Percentiles rank a stretch among this genome's conserved stretches.
Conservation (phyloP, 2,113 vertebrate genomes). For the Serinus canaria region DNA sequence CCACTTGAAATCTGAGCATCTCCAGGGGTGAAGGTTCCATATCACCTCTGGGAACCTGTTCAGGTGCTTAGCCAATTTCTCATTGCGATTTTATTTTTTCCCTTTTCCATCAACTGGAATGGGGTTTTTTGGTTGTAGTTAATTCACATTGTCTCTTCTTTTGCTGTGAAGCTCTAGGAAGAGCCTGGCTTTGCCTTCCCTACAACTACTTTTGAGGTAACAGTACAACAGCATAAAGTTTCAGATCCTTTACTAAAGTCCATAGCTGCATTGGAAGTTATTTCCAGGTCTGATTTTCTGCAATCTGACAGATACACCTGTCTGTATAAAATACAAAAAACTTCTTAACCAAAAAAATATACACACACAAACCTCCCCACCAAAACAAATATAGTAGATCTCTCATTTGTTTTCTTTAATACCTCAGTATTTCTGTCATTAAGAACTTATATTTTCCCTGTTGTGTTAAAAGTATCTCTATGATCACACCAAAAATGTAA, state of each 20-base stretch:
- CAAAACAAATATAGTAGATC: neutral
- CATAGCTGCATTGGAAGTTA: neutral
- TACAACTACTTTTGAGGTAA: neutral
- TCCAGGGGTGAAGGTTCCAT: neutral
- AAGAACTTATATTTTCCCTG: neutral
- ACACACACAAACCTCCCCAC: too few relatives aligned
- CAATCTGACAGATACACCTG: neutral
- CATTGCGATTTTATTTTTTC: neutral
- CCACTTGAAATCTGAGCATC: neutral
- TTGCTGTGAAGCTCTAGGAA: neutral
- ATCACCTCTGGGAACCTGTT: neutral
- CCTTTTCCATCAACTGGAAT: neutral
- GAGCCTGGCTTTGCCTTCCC: neutral
- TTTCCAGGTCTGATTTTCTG: neutral
- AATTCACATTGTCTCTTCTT: neutral
- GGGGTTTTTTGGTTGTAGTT: neutral
- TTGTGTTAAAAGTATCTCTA: too few relatives aligned
- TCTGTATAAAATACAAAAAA: neutral
- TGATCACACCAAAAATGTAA: neutral
- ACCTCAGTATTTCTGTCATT: neutral
- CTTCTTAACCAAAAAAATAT: neutral
- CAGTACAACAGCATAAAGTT: neutral
- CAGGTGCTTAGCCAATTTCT: neutral
- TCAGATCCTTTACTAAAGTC: neutral
- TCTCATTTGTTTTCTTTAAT: neutral